Evolutionary conservation across 2,113 vertebrate genomes (phyloP), one percentile per base, ranked within the genome.

Genomic region (Rousettus leschenaultii): DNA sequence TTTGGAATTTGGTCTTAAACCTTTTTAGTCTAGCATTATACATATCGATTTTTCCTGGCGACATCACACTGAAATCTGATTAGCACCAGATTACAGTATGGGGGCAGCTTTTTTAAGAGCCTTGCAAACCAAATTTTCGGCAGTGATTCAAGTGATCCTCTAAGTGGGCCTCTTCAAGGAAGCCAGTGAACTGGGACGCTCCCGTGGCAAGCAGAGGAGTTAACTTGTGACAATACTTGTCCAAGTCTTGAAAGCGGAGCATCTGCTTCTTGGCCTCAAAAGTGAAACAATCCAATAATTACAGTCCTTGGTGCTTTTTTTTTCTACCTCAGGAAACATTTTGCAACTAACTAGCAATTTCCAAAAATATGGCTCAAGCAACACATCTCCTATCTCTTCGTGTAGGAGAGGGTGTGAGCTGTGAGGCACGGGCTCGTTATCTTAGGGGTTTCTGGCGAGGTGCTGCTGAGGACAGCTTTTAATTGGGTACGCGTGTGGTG

Each of bases 221-320:
- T 91, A 95, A 94, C 96, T 97, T 93, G 57, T 59, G 59, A 75
- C 45, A 51, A 91, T 75, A 3, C 35, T 77, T 53, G 53, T 86
- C 83, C 96, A 93, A 96, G 63, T 89, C 96, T 97, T 93, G 89
- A 79, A 96, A 98, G 93, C 78, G 12, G 38, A 96, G 82, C 51
- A 24, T 94, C 96, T 91, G 33, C 38, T 97, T 68, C 78, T 86
- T 94, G 82, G 94, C 71, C 95, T 92, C 79, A 74, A n/a, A 94
- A 59, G 87, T 21, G 95, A 97, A 97, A 97, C 97, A 98, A 97
- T 97, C 96, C 97, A 97, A 97, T 98, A 97, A 98, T 97, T 98
- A 97, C 91, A 97, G 97, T 93, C 95, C 97, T 97, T 73, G 55
- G 55, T 87, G 94, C 86, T 77, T 92, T 90, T 96, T 83, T 80